Evolutionary conservation across 1,140 invertebrate species (phyloP).

Genomic region (Trichoplusia ni): DNA sequence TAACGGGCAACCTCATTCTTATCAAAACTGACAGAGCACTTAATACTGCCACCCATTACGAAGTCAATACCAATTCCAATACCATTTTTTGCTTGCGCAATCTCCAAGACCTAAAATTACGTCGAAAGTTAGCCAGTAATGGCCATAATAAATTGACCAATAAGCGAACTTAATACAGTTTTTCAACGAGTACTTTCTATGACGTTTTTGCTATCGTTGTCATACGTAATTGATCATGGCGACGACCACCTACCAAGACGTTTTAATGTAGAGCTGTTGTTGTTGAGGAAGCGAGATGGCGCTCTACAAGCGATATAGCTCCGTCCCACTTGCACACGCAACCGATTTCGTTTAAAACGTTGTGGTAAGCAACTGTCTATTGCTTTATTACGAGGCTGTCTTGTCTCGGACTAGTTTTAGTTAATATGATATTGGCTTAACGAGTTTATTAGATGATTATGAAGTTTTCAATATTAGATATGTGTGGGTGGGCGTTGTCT

Average conservation of each 20-base stretch:
- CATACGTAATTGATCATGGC: constrained; percentile 19
- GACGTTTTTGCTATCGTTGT: constrained; percentile 11
- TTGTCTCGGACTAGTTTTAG: neutral
- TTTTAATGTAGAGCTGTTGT: too few species aligned
- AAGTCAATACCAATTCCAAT: neutral
- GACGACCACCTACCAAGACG: too few species aligned
- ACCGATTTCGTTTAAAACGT: too few species aligned
- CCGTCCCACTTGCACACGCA: too few species aligned
- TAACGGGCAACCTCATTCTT: neutral
- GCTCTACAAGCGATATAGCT: too few species aligned
- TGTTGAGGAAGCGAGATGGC: too few species aligned
- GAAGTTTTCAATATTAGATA: too few species aligned
- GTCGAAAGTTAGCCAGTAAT: constrained; percentile 10
- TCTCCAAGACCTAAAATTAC: constrained; percentile 3
- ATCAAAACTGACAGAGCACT: neutral
- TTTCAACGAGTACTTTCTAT: constrained; percentile 15
- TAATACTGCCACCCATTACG: constrained; percentile 8
- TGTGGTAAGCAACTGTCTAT: too few species aligned
- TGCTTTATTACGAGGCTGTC: neutral
- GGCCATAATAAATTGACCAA: constrained; percentile 12
- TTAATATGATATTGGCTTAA: neutral
- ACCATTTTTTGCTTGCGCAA: neutral
- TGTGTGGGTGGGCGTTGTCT: too few species aligned
- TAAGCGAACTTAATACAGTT: constrained; percentile 18
- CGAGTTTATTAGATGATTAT: constrained; percentile 7